Evolutionary conservation across 2,113 vertebrate species (phyloP), one percentile per base, ranked within the genome.

Genomic region (Numenius arquata): DNA sequence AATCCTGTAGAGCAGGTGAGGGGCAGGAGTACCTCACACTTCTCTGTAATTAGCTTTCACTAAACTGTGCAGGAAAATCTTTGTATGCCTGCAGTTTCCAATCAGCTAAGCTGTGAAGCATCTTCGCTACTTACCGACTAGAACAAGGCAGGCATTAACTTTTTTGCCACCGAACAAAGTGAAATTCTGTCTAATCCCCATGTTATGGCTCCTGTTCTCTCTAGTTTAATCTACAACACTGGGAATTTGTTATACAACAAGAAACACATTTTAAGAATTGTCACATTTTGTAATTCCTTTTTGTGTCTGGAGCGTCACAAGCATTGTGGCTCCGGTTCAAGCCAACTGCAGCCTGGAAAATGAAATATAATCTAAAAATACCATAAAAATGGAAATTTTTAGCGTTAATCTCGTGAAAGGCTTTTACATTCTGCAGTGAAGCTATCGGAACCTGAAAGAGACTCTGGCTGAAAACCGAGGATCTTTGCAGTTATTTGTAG

Each of bases 211-310:
- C 85, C 87, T 91, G 78, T 89, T 97, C 67, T 81, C 40, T 74
- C 56, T 85, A 91, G 74, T 91, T 97, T 94, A 94, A 97, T 94
- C 43, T 75, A 95, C 83, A 97, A 91, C 90, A 95, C 40, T 73
- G 52, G 50, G 71, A 93, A 85, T 93, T 97, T 96, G 91, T 94
- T 95, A 77, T 82, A 96, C 76, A 97, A 96, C 76, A 96, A 94
- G 92, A 91, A 96, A 91, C 87, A 96, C 85, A 96, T 94, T 96
- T 96, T 72, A 96, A 83, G 90, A 96, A 93, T 94, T 95, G 90
- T 94, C 94, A 96, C 91, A 96, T 97, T 96, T 96, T 92, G 58
- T 74, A 84, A 93, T 96, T 95, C 47, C 32, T 93, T 95, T 94
- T 95, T 94, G 58, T 96, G 87, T 93, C 93, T 93, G 70, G 76